Percentiles rank a stretch among this genome's conserved stretches.
Evolutionary conservation across 2,888 invertebrate species (phyloP).

Genomic region (Euplagia quadripunctaria): DNA sequence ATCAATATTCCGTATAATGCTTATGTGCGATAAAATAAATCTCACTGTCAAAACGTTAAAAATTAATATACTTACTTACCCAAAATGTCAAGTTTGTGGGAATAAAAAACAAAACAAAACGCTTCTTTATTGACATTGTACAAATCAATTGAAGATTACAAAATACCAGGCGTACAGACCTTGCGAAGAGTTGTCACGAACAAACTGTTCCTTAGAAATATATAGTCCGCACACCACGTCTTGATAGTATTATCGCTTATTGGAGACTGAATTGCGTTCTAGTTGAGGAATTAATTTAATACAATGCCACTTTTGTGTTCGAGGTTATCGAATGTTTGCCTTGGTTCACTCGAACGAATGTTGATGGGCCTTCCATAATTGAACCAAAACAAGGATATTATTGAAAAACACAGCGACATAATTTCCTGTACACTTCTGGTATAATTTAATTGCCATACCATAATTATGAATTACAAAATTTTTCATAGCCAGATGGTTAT

Average conservation of each 20-base stretch:
- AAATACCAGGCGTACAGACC: slow-evolving; percentile 62
- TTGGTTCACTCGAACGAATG: slow-evolving; percentile 32
- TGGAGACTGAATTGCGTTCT: slow-evolving; percentile 39
- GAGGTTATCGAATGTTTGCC: slow-evolving; percentile 54
- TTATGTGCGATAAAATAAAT: not conserved
- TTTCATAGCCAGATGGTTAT: too few relatives aligned
- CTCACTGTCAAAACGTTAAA: not conserved
- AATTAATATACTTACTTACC: slow-evolving; percentile 10
- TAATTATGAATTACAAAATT: too few relatives aligned
- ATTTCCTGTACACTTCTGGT: slow-evolving; percentile 4
- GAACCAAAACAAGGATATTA: slow-evolving; percentile 44
- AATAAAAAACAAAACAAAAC: slow-evolving; percentile 57
- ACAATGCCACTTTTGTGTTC: slow-evolving; percentile 29
- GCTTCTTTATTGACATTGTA: slow-evolving; percentile 39
- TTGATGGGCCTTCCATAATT: slow-evolving; percentile 27
- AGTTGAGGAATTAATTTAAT: slow-evolving; percentile 22
- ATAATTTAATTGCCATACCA: too few relatives aligned
- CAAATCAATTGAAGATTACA: slow-evolving; percentile 43
- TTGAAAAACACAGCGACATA: not conserved
- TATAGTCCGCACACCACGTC: slow-evolving; percentile 57
- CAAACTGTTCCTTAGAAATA: not conserved
- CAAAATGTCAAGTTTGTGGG: not conserved
- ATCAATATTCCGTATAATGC: too few relatives aligned
- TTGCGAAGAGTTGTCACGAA: slow-evolving; percentile 24
- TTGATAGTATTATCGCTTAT: slow-evolving; percentile 59